These are phyloP conservation scores for Saguinus midas DNA, from an alignment of 2,113 vertebrate species.

Conservation along the genomic window DNA sequence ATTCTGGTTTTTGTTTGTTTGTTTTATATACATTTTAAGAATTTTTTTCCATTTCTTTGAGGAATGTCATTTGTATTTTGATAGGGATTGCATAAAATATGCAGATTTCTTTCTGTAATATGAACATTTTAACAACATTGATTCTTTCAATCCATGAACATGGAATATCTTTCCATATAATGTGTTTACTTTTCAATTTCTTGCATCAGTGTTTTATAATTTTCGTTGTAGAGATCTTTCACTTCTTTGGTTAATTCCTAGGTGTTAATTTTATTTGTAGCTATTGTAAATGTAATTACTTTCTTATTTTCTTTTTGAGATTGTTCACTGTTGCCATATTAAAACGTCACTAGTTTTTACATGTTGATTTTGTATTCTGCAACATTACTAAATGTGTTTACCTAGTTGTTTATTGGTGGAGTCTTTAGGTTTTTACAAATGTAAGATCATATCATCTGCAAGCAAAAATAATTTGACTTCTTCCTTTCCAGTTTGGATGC, in stretches of 20 bases:
- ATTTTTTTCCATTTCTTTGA: not conserved
- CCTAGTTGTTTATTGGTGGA: not conserved
- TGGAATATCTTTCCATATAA: not conserved
- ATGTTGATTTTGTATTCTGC: not conserved
- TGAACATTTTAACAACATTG: not conserved
- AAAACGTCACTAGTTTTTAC: not conserved
- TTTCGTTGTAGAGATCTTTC: not conserved
- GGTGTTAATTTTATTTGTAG: not conserved
- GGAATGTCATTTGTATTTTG: not conserved
- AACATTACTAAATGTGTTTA: not conserved
- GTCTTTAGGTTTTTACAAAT: not conserved
- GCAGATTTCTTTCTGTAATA: not conserved
- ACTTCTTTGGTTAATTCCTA: constrained; percentile 12
- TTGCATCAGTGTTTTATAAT: not conserved
- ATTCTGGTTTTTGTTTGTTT: not conserved
- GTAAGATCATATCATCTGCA: not conserved
- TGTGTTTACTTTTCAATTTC: not conserved
- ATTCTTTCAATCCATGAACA: not conserved
- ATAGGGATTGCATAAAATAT: not conserved
- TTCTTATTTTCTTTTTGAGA: not conserved
- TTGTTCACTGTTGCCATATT: not conserved
- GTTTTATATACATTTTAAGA: constrained; percentile 4
- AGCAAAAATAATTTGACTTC: not conserved
- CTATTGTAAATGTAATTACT: not conserved
- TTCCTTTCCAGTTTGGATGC: not conserved